Evolutionary conservation across 1,140 invertebrate genomes (phyloP).

Genomic region (Euglossa dilemma): DNA sequence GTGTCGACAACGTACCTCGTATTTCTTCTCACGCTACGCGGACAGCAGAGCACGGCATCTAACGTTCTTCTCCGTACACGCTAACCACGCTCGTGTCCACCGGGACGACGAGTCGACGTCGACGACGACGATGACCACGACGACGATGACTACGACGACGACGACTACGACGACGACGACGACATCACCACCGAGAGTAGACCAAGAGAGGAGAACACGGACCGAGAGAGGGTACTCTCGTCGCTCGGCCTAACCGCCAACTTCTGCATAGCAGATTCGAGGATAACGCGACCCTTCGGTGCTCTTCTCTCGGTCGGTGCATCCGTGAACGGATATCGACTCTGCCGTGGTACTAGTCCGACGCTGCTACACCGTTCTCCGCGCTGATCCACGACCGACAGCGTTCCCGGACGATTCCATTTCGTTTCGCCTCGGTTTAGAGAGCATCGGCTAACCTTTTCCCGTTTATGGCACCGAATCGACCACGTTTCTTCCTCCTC

Average conservation of each 20-base stretch:
- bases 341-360: conserved; percentile 3
- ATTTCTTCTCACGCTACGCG: conserved; percentile 66
- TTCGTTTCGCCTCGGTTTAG: not conserved
- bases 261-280: conserved; percentile 51
- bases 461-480: not conserved
- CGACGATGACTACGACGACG: too few species aligned
- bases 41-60: conserved; percentile 45
- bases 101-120: too few species aligned
- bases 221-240: not conserved
- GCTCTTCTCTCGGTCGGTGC: not conserved
- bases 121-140: too few species aligned
- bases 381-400: not conserved
- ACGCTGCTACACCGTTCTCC: not conserved
- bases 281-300: conserved; percentile 48
- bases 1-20: conserved; percentile 76
- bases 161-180: too few species aligned
- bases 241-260: conserved; percentile 33
- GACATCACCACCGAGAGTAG: too few species aligned
- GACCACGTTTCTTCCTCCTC: not conserved
- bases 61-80: conserved; percentile 41
- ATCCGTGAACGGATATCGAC: conserved; percentile 4
- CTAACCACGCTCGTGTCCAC: conserved; percentile 5
- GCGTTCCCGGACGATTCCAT: not conserved
- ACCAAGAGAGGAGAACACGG: not conserved
- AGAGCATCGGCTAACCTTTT: not conserved